Base-by-base conservation (phyloP, 2,113 vertebrate species). In the Turdus rufiventris region DNA sequence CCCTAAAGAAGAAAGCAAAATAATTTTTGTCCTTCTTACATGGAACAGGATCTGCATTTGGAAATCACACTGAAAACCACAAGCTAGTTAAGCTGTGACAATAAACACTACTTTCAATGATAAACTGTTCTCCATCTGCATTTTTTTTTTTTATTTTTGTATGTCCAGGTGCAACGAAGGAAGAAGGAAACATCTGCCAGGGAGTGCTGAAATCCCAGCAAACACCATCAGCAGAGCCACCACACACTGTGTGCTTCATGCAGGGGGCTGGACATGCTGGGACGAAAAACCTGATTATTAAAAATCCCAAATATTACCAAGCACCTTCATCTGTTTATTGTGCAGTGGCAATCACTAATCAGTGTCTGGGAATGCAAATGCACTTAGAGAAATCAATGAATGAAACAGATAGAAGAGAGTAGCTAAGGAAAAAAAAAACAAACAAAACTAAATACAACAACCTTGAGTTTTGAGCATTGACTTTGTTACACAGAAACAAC, bases 141-240 rank as follows among this genome's bases (percentile, higher is more conserved):
- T 58, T 67, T 60, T 67, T 67, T 60, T 67, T 68, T 56, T 50
- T 31, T 1, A 45, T 36, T 71, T 91, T 72, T 54, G 20, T 10
- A 72, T 50, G 7, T 48, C 68, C 66, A 88, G 85, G 85, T 93
- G 90, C 76, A 96, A 88, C 42, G 81, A 89, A 63, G 85, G 88
- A 93, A 94, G 74, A 57, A 87, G 71, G 42, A 63, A 85, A 85
- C 93, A 96, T 72, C 90, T 96, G 90, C 81, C 8, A 72, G 74
- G 57, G 84, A 94, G 76, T 12, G 53, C 61, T 75, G 70, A 62
- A 82, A n/a, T 20, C 70, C 65, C 90, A 76, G 71, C 40, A 94
- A 88, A 72, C 1, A 50, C 3, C 77, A 67, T n/a, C 56, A n/a
- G 14, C 34, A 21, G 0, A 4, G 56, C 20, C 21, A 0, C 14